Conservation (phyloP, 2,113 vertebrate genomes). For the Cinclus mexicanus region DNA sequence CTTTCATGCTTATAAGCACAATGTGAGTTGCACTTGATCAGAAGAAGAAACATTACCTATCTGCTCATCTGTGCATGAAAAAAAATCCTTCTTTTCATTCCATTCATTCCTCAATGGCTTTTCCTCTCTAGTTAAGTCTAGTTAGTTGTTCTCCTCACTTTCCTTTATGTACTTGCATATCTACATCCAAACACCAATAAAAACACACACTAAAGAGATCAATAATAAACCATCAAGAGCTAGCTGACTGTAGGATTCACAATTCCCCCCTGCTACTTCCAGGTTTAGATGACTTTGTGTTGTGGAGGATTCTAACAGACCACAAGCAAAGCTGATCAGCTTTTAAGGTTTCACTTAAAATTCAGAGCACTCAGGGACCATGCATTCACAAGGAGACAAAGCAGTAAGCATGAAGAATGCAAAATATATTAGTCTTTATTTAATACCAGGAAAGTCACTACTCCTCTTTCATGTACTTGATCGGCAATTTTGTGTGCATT, state of each 20-base stretch:
- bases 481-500: slow-evolving; percentile 33
- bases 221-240: background rate
- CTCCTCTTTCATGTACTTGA: slow-evolving; percentile 26
- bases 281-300: background rate
- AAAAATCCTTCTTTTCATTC: background rate
- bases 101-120: background rate
- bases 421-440: slow-evolving; percentile 39
- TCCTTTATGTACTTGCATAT: background rate
- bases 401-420: slow-evolving; percentile 16
- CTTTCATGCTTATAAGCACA: background rate
- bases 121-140: background rate
- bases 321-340: background rate
- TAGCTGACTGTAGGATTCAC: background rate
- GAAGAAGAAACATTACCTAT: background rate
- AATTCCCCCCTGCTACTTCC: background rate
- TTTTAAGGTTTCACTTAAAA: slow-evolving; percentile 32
- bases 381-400: slow-evolving; percentile 27
- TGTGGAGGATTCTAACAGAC: background rate
- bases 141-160: background rate
- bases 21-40: background rate
- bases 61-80: background rate
- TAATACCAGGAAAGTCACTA: slow-evolving; percentile 1
- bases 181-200: fast-evolving
- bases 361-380: slow-evolving; percentile 1
- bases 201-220: background rate